Percentiles rank a stretch among this genome's conserved stretches.
These are phyloP conservation scores for Lacerta bilineata DNA, from an alignment of 2,797 vertebrate genomes.

Conservation along the genomic window DNA sequence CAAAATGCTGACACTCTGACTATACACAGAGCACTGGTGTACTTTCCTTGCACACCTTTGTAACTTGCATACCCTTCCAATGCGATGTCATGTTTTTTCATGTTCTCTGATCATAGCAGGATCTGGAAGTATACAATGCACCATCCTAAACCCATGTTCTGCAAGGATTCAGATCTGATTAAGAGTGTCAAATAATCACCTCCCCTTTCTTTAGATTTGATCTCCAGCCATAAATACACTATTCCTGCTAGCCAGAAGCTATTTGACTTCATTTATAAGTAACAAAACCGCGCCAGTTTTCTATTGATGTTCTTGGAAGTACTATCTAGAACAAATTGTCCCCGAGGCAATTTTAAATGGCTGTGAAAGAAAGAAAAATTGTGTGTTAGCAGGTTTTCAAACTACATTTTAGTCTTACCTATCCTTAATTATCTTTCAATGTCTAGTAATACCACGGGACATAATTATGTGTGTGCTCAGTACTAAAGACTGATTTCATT, in stretches of 20 bases:
- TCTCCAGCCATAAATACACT: slow-evolving; percentile 49
- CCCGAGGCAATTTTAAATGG: slow-evolving; percentile 19
- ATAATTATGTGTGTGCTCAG: slow-evolving; percentile 41
- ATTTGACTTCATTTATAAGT: too few relatives aligned
- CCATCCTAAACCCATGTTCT: background rate
- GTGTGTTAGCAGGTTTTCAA: slow-evolving; percentile 37
- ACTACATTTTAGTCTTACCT: slow-evolving; percentile 24
- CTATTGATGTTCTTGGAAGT: slow-evolving; percentile 1
- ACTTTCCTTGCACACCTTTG: too few relatives aligned
- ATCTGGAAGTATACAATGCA: background rate
- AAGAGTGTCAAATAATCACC: slow-evolving; percentile 27
- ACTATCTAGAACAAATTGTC: slow-evolving; percentile 23
- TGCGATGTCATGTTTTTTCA: too few relatives aligned
- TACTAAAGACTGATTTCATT: slow-evolving; percentile 43
- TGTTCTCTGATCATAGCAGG: background rate
- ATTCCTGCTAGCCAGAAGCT: background rate
- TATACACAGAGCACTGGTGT: background rate
- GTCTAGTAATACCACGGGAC: slow-evolving; percentile 41
- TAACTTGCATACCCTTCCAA: too few relatives aligned
- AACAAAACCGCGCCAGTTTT: too few relatives aligned
- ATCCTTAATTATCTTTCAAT: slow-evolving; percentile 22
- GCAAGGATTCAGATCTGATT: background rate
- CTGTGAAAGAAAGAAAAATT: slow-evolving; percentile 33
- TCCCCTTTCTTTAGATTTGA: slow-evolving; percentile 47
- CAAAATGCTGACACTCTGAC: background rate